Base-by-base conservation (phyloP, 2,888 invertebrate genomes). In the Tetramorium bicarinatum region DNA sequence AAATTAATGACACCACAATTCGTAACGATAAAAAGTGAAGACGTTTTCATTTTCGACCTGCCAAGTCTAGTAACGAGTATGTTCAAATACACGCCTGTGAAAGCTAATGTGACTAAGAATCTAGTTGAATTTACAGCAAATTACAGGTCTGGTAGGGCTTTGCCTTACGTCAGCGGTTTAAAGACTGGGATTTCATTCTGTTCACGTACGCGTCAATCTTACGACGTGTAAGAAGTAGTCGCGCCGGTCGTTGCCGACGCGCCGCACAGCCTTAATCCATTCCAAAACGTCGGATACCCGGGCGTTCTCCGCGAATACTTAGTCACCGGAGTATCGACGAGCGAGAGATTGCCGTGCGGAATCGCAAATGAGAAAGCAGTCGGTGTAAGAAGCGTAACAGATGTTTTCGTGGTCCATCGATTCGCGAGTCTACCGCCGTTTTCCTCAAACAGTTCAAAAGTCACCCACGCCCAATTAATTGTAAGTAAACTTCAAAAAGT, bases 271-370 rank as follows among this genome's bases (percentile, higher is more conserved):
- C 88, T 88, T 90, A 88, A 90, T 90, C 89, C 87, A 91, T 91
- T 90, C 87, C 83, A 88, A 88, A 90, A 87, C 85, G 80, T 87
- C 85, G 85, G 76, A 85, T 88, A 85, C 81, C 82, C 83, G 67
- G 85, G 86, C 86, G 88, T 88, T 90, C 91, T 89, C 91, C 85
- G 85, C 85, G 92, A 91, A 92, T 87, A 87, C 90, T 92, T 92
- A 92, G 91, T 92, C 92, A 92, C 82, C 90, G 85, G 75, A 69
- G 85, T 79, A 82, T 83, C 82, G 80, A 79, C 74, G 80, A 66
- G 49, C 66, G 80, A 41, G 59, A 75, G 66, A 49, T 21, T 66
- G 75, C 34, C 66, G 87, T 85, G 71, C 77, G 49, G 91, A 90
- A 90, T 91, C 87, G 87, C 74, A 89, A 90, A 89, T 85, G 84